Percentiles rank a stretch among this genome's conserved stretches.
phyloP scores from a whole-genome alignment of 2,888 invertebrate species.

The Camponotus fellah region DNA sequence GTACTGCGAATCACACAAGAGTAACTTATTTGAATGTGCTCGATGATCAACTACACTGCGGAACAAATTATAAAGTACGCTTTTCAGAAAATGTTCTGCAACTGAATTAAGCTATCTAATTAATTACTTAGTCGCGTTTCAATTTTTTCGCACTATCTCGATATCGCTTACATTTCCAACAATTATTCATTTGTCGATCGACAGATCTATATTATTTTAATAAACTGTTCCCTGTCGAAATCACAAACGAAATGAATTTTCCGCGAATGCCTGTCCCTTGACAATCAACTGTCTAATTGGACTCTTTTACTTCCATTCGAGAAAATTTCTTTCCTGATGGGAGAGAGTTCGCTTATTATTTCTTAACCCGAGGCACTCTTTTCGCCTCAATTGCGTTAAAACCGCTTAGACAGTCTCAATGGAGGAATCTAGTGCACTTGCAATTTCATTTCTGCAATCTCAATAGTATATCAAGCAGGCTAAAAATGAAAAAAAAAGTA shows the following conservation, averaged over 20 bases:
- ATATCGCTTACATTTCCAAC: neutral
- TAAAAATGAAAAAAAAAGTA: neutral
- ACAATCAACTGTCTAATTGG: conserved; percentile 41
- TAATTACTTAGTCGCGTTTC: neutral
- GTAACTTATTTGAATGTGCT: conserved; percentile 20
- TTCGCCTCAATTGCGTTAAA: neutral
- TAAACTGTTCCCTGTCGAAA: conserved; percentile 19
- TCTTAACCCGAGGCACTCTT: conserved; percentile 45
- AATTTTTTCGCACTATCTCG: neutral
- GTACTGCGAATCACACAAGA: conserved; percentile 48
- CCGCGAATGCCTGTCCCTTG: conserved; percentile 2
- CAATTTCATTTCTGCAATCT: neutral
- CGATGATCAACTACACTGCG: neutral
- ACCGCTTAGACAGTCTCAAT: conserved; percentile 4
- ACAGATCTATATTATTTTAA: conserved; percentile 27
- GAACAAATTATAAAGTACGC: conserved; percentile 16
- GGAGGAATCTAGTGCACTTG: neutral
- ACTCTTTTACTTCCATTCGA: conserved; percentile 27
- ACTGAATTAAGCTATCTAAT: neutral
- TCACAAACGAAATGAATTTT: conserved; percentile 25
- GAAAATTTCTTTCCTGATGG: conserved; percentile 10
- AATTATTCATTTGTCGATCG: neutral
- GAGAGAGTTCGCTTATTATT: conserved; percentile 47
- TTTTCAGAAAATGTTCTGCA: neutral
- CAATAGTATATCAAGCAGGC: neutral